These are phyloP conservation scores for Apodemia duryi DNA, from an alignment of 2,888 invertebrate species.

Conservation along the genomic window DNA sequence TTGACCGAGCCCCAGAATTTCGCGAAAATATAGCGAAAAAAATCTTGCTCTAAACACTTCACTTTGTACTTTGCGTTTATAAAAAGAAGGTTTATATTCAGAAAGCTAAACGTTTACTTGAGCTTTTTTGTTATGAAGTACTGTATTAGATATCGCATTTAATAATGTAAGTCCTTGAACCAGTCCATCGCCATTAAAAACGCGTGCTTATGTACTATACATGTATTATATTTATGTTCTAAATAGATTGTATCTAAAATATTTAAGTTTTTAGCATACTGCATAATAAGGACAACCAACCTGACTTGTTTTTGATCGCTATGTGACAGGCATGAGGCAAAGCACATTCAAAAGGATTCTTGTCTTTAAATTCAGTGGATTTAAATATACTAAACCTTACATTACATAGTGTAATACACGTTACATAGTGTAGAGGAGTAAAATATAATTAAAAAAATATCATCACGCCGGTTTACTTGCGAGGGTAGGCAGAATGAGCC, in stretches of 20 bases:
- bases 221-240: conserved; percentile 2
- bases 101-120: background rate
- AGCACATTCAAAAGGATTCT: too few relatives aligned
- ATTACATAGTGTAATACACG: too few relatives aligned
- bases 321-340: too few relatives aligned
- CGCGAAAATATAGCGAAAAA: conserved; percentile 28
- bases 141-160: conserved; percentile 2
- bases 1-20: conserved; percentile 37
- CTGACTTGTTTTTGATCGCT: background rate
- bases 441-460: too few relatives aligned
- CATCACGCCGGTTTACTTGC: too few relatives aligned
- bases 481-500: too few relatives aligned
- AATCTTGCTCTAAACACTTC: background rate
- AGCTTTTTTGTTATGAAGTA: background rate
- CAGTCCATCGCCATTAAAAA: conserved; percentile 10
- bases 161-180: conserved; percentile 5
- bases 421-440: too few relatives aligned
- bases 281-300: background rate
- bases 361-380: too few relatives aligned
- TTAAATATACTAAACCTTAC: too few relatives aligned
- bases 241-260: conserved; percentile 7
- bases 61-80: background rate
- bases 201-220: conserved; percentile 3
- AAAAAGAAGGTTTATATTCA: background rate
- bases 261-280: background rate